These are phyloP conservation scores for Zaprionus ornatus DNA, from an alignment of 1,140 invertebrate species.

Conservation along the genomic window DNA sequence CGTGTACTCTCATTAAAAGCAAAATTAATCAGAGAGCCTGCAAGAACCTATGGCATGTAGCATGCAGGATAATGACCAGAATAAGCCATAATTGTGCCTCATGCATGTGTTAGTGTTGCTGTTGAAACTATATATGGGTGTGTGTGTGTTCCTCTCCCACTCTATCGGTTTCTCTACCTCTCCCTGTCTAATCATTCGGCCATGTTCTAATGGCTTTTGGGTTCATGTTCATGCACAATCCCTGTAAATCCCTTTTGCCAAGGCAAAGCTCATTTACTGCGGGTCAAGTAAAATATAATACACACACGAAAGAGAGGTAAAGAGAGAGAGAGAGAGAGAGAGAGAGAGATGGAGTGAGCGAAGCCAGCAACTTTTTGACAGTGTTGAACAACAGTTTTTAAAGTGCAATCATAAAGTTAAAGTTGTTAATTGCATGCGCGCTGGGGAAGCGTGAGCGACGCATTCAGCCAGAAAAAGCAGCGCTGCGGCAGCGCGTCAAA, in stretches of 20 bases:
- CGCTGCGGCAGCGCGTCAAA: conserved; percentile 31
- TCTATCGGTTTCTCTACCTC: not conserved
- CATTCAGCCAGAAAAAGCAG: conserved; percentile 22
- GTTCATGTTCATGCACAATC: conserved; percentile 1
- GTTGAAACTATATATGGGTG: no score
- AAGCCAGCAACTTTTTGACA: conserved; percentile 10
- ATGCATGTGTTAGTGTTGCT: not conserved
- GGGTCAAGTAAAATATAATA: not conserved
- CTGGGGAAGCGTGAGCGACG: not conserved
- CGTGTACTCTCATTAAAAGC: conserved; percentile 17
- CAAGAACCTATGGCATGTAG: not conserved
- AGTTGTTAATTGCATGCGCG: conserved; percentile 44
- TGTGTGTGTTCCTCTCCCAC: not conserved
- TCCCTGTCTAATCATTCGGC: conserved; percentile 13
- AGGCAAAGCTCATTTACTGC: conserved; percentile 33
- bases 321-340: not conserved
- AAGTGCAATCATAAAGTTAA: conserved; percentile 34
- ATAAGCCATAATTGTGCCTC: conserved; percentile 12
- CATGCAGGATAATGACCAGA: not conserved
- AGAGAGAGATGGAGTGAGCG: not conserved
- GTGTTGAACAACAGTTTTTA: conserved; percentile 20
- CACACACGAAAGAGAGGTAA: not conserved
- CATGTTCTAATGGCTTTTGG: conserved; percentile 18
- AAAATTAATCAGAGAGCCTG: conserved; percentile 20
- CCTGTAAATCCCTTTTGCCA: conserved; percentile 7